A percentile compares a stretch with the other conserved stretches of the same genome.
phyloP scores from a whole-genome alignment of 2,113 vertebrate genomes.

The Proteles cristata region DNA sequence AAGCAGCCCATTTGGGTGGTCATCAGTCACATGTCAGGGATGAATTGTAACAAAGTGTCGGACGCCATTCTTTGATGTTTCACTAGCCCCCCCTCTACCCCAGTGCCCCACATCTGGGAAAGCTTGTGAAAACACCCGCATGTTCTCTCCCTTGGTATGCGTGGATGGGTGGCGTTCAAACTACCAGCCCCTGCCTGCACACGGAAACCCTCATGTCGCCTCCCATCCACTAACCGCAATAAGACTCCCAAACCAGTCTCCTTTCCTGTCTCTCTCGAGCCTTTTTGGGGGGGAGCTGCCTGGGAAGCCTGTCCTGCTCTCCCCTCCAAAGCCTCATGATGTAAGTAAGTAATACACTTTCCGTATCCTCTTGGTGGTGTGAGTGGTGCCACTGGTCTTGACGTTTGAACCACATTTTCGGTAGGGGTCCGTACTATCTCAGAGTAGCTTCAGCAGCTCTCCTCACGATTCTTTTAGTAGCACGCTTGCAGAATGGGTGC shows the following conservation, averaged over 20 bases:
- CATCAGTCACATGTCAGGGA: background rate
- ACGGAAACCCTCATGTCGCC: background rate
- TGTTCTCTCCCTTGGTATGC: background rate
- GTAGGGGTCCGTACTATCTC: background rate
- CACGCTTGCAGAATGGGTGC: background rate
- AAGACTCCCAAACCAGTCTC: background rate
- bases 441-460: background rate
- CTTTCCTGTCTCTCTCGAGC: background rate
- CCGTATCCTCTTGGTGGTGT: background rate
- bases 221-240: background rate
- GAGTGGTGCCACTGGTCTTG: background rate
- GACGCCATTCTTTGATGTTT: background rate
- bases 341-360: background rate
- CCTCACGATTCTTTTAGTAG: background rate
- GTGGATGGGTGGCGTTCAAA: background rate
- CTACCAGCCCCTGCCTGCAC: background rate
- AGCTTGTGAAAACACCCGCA: background rate
- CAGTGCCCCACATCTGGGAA: background rate
- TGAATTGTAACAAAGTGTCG: background rate
- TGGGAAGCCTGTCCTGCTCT: background rate
- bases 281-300: background rate
- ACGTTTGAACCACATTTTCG: background rate
- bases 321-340: background rate
- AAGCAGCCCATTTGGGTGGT: background rate
- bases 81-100: background rate